phyloP scores from a whole-genome alignment of 2,113 vertebrate genomes.

The Vidua macroura region DNA sequence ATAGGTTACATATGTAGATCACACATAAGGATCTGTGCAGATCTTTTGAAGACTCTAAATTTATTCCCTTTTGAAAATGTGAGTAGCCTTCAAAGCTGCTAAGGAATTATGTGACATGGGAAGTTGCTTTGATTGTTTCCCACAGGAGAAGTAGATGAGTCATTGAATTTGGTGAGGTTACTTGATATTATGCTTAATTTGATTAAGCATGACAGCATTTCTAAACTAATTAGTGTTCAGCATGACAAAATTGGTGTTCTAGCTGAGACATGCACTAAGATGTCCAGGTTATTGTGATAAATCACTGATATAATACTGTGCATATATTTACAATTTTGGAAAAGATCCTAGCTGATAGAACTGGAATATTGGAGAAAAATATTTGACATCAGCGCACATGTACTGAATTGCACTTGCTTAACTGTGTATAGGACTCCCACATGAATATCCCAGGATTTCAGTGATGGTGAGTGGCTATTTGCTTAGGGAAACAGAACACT shows the following conservation, averaged over 20 bases:
- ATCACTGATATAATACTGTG: background rate
- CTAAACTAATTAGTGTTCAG: conserved; percentile 9
- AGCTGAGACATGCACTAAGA: background rate
- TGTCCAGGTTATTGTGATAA: background rate
- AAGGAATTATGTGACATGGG: background rate
- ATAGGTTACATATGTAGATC: background rate
- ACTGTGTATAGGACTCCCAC: background rate
- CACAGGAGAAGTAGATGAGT: background rate
- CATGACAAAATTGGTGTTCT: background rate
- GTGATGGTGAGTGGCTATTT: background rate
- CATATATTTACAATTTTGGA: background rate
- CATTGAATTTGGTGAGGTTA: background rate
- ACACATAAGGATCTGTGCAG: background rate
- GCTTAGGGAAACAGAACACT: background rate
- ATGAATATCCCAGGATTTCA: background rate
- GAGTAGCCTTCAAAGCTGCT: background rate
- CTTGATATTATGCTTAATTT: conserved; percentile 27
- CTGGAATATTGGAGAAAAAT: background rate
- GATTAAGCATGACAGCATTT: conserved; percentile 28
- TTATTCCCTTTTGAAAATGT: background rate
- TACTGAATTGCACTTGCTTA: background rate
- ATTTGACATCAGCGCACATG: accelerated
- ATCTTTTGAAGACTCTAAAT: background rate
- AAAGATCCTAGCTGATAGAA: background rate
- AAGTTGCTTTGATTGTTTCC: conserved; percentile 26